phyloP scores from a whole-genome alignment of 2,888 invertebrate genomes.

The Watsonalla cultraria region DNA sequence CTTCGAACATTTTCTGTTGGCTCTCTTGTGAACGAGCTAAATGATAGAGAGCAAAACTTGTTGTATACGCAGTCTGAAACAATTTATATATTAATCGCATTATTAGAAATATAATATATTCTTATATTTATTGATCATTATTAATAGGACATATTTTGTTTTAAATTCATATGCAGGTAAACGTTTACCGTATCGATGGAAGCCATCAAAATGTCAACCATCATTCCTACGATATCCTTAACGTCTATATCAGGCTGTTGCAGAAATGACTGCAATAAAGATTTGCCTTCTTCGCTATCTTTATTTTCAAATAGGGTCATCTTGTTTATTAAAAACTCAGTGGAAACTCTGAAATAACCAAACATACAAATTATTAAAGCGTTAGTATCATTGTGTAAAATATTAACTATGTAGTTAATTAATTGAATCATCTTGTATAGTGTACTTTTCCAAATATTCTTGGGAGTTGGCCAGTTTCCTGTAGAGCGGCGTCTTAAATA shows the following conservation, averaged over 20 bases:
- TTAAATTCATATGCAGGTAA: neutral
- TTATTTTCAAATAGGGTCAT: constrained; percentile 65
- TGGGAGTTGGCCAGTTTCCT: constrained; percentile 83
- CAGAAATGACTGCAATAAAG: constrained; percentile 84
- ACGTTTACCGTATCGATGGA: constrained; percentile 88
- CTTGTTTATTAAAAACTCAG: constrained; percentile 80
- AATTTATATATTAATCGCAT: too few relatives aligned
- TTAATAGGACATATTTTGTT: neutral
- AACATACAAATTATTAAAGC: neutral
- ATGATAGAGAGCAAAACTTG: constrained; percentile 88
- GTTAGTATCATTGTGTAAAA: too few relatives aligned
- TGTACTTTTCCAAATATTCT: constrained; percentile 82
- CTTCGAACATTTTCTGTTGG: constrained; percentile 83
- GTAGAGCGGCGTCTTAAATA: constrained; percentile 85
- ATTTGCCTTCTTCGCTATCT: constrained; percentile 38
- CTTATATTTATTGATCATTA: neutral
- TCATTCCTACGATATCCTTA: constrained; percentile 90
- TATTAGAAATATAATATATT: too few relatives aligned
- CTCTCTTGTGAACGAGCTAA: constrained; percentile 82
- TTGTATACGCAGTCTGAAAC: constrained; percentile 85
- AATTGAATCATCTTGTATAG: too few relatives aligned
- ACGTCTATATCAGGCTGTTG: constrained; percentile 83
- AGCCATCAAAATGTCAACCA: constrained; percentile 90
- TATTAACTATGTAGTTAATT: too few relatives aligned
- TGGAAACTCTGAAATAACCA: constrained; percentile 76